These are phyloP conservation scores for Rhagologus leucostigma DNA, from an alignment of 2,113 vertebrate species.

Conservation along the genomic window DNA sequence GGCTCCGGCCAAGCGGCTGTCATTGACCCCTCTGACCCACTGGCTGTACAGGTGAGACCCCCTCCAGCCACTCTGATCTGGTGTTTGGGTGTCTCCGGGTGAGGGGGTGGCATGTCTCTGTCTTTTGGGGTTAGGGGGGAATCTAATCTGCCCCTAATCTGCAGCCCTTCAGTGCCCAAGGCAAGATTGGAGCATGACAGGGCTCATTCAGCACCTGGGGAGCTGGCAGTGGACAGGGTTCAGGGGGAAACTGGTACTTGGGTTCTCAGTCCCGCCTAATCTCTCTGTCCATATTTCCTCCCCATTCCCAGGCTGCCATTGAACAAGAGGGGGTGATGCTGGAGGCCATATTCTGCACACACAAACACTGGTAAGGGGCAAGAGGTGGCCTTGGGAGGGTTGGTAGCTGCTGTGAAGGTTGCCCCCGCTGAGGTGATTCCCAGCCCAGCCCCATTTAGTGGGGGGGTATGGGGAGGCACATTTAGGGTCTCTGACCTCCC, in stretches of 20 bases:
- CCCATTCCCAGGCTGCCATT: slow-evolving; percentile 76
- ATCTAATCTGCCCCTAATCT: neutral
- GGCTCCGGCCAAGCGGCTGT: slow-evolving; percentile 79
- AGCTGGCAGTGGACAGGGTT: neutral
- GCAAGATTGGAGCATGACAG: neutral
- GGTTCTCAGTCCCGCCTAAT: neutral
- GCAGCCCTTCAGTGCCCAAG: neutral
- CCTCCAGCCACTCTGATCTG: fast-evolving
- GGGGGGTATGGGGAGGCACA: no score
- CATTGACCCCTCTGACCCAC: slow-evolving; percentile 91
- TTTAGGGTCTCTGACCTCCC: neutral
- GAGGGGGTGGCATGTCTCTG: neutral
- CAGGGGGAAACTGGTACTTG: neutral
- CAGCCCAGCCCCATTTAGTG: neutral
- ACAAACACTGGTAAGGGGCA: slow-evolving; percentile 92
- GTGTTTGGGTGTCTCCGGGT: neutral
- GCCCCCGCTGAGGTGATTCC: neutral
- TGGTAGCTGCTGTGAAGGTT: neutral
- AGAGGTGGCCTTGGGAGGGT: neutral
- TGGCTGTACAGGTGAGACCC: slow-evolving; percentile 84
- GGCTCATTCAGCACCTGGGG: neutral
- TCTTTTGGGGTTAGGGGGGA: neutral
- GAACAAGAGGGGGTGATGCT: slow-evolving; percentile 85
- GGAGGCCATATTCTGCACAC: slow-evolving; percentile 94
- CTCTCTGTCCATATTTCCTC: neutral